Base-by-base conservation (phyloP, 2,113 vertebrate genomes). In the Nannospalax galili region DNA sequence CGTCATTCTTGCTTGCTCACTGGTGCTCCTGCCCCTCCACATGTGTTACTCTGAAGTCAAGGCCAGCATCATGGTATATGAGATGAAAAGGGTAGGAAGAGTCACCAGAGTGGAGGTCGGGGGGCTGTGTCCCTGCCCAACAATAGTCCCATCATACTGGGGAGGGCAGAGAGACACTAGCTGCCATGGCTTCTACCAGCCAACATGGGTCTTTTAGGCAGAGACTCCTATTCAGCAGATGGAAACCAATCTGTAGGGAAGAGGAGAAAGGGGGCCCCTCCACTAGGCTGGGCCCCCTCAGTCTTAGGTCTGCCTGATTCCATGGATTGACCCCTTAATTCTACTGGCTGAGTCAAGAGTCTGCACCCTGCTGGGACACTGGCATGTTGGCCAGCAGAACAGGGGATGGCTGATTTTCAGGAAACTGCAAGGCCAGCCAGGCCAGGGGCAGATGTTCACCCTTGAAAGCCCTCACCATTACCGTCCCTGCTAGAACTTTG, bases 401-500 rank as follows among this genome's bases (percentile, higher is more conserved):
- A 0, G 87, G 60, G 40, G 35, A 30, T 48, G 48, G 1, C 45
- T 37, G 65, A 77, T 48, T 52, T 67, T 73, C 26, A 42, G 78
- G 84, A 45, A 86, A 30, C 35, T 89, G 56, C 64, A 32, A 17
- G 37, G 30, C 40, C 42, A 42, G 81, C 15, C 26, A 4, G 48
- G 84, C 40, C 42, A 58, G 65, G 73, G 56, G 48, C 42, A 69
- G 72, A 3, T 7, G 60, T 52, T 56, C 35, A 65, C 52, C 22
- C 14, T 0, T 3, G 65, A 6, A 37, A 64, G 86, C n/a, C 74
- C 87, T 78, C 70, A 1, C 24, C 0, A 20, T 62, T n/a, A 70
- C 56, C 19, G 15, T 28, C 62, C 79, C 79, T 86, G 88, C 75
- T 26, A 92, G 89, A 97, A 98, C 95, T 98, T 98, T 95, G 77